Base-by-base conservation (phyloP, 2,888 invertebrate species). In the Zele albiditarsus region DNA sequence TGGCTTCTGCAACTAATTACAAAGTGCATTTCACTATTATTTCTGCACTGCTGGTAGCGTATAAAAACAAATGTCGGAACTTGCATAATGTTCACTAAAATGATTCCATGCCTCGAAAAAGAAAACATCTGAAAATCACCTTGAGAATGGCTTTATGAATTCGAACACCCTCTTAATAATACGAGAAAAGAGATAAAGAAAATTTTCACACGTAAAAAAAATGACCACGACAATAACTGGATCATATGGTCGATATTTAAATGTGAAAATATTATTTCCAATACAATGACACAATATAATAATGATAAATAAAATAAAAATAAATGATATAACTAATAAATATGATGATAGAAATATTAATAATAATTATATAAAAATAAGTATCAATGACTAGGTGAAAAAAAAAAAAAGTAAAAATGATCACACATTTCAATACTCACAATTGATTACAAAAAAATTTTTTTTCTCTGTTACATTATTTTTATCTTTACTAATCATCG, bases 191-290 rank as follows among this genome's bases (percentile, higher is more conserved):
- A 68, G 68, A 71, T 16, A n/a, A 62, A 60, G 12, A 65, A 74
- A 78, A 79, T 70, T 81, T 81, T 86, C 83, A 82, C 82, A 82
- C 82, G 82, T 31, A 27, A 70, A 81, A 84, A 82, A 84, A 84
- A 83, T 84, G 71, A 85, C 84, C 87, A 85, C 84, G 88, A 89
- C 89, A 88, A 89, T 89, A 89, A 89, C 83, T 82, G 82, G 82
- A 81, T 85, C 84, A 79, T 80, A 80, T 80, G 79, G 74, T 80
- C 75, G 76, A 74, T 33, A 20, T 53, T 53, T 20, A 23, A 23
- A 76, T 73, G 77, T 80, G 79, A 72, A 77, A 79, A 76, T 76
- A 62, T 71, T 77, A 3, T 53, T 5, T 53, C 53, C 53, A 53
- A 79, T 78, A 73, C 58, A 73, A 46, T 66, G 60, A 75, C 74